Percentiles rank a stretch among this genome's conserved stretches.
These are phyloP conservation scores for Calliphora vomitoria DNA, from an alignment of 2,888 invertebrate genomes.

Conservation along the genomic window DNA sequence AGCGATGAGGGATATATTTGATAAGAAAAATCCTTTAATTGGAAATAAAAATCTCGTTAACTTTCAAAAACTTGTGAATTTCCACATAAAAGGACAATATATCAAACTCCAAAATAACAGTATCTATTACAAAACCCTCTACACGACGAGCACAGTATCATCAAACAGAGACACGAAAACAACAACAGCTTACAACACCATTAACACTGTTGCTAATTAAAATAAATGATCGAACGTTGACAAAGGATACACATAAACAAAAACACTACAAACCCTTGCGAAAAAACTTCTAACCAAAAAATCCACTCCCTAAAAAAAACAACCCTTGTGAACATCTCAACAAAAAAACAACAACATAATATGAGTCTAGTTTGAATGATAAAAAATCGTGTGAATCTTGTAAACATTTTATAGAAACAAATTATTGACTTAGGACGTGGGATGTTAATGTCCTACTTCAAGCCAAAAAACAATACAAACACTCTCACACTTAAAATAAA, in stretches of 20 bases:
- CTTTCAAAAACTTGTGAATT: neutral
- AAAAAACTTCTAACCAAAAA: conserved; percentile 24
- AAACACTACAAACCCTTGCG: conserved; percentile 49
- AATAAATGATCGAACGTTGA: conserved; percentile 77
- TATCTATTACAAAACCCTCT: conserved; percentile 7
- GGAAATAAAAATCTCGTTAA: too few relatives aligned
- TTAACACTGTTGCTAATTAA: conserved; percentile 77
- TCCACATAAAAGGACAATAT: neutral
- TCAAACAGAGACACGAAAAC: conserved; percentile 32
- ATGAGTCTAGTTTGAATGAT: conserved; percentile 32
- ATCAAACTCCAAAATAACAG: neutral
- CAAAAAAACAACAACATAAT: conserved; percentile 16
- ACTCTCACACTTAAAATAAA: neutral
- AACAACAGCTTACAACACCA: conserved; percentile 69
- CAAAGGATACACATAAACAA: conserved; percentile 58
- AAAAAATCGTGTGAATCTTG: conserved; percentile 69
- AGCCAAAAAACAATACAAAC: neutral
- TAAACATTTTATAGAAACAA: conserved; percentile 60
- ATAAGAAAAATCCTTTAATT: too few relatives aligned
- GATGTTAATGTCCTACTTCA: conserved; percentile 16
- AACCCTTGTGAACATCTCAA: conserved; percentile 61
- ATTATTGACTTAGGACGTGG: conserved; percentile 71
- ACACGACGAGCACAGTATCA: neutral
- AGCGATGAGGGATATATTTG: too few relatives aligned
- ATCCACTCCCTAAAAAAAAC: conserved; percentile 48